These are phyloP conservation scores for Drosophila fungiperda DNA, from an alignment of 2,888 invertebrate genomes.

Conservation along the genomic window DNA sequence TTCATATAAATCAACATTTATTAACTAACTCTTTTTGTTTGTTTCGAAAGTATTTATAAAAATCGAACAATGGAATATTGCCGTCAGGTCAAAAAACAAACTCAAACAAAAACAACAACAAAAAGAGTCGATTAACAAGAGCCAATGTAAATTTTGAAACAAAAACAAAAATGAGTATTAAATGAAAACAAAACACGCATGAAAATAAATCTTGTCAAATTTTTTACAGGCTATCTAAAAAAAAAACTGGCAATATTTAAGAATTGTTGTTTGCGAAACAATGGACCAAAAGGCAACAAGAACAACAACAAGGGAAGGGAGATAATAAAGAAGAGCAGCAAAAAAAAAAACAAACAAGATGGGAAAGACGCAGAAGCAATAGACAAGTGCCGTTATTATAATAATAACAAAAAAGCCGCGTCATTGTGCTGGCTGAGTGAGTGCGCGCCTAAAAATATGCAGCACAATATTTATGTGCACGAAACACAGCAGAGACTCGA, in stretches of 20 bases:
- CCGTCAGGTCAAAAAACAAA: neutral
- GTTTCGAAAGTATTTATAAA: neutral
- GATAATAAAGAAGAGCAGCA: conserved; percentile 45
- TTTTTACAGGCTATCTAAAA: conserved; percentile 31
- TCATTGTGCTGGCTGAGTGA: conserved; percentile 41
- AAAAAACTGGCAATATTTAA: conserved; percentile 11
- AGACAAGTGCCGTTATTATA: conserved; percentile 37
- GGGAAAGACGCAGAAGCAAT: neutral
- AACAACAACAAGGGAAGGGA: conserved; percentile 39
- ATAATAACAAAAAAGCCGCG: conserved; percentile 22
- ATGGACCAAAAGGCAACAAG: conserved; percentile 22
- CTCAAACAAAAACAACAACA: too few species aligned
- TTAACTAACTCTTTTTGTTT: neutral
- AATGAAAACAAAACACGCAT: conserved; percentile 34
- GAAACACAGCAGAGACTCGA: conserved; percentile 31
- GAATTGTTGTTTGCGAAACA: conserved; percentile 47
- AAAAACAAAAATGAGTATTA: conserved; percentile 18
- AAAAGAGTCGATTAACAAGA: conserved; percentile 33
- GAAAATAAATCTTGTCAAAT: conserved; percentile 52
- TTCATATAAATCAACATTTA: neutral
- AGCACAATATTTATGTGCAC: conserved; percentile 40
- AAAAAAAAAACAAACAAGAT: conserved; percentile 31
- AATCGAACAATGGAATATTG: conserved; percentile 1
- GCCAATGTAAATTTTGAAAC: conserved; percentile 23
- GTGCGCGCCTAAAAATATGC: conserved; percentile 63